A percentile compares a stretch with the other conserved stretches of the same genome.
phyloP scores from a whole-genome alignment of 1,140 invertebrate genomes.

The Scaptomyza pallida region DNA sequence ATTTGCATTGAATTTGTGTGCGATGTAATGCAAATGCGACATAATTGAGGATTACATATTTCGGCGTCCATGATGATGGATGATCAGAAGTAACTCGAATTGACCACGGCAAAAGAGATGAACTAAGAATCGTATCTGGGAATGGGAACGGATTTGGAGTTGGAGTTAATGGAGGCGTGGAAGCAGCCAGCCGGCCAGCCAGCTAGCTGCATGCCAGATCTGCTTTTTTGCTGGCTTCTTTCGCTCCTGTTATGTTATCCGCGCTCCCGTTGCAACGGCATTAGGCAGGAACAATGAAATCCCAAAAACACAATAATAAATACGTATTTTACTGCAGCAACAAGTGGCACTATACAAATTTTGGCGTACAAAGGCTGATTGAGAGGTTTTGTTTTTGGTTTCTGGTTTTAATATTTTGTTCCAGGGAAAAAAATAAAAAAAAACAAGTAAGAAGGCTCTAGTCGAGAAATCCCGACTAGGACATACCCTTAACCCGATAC shows the following conservation, averaged over 20 bases:
- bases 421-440: too few relatives aligned
- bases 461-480: too few relatives aligned
- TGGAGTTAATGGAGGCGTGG: conserved; percentile 36
- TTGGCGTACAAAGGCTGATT: not conserved
- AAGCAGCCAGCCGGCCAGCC: conserved; percentile 58
- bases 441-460: too few relatives aligned
- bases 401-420: too few relatives aligned
- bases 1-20: conserved; percentile 70
- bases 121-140: conserved; percentile 1
- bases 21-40: conserved; percentile 80
- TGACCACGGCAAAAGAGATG: not conserved
- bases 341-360: conserved; percentile 21
- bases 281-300: conserved; percentile 18
- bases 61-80: conserved; percentile 61
- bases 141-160: conserved; percentile 8
- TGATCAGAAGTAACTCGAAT: not conserved
- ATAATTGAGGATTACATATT: conserved; percentile 65
- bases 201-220: conserved; percentile 61
- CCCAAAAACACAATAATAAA: not conserved
- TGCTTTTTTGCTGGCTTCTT: conserved; percentile 18
- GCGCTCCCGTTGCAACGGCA: conserved; percentile 23
- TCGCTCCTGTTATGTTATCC: conserved; percentile 16
- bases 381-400: not conserved
- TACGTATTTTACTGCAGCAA: conserved; percentile 5
- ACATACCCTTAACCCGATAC: too few relatives aligned